Base-by-base conservation (phyloP, 2,113 vertebrate genomes). In the Chrysochloris asiatica region DNA sequence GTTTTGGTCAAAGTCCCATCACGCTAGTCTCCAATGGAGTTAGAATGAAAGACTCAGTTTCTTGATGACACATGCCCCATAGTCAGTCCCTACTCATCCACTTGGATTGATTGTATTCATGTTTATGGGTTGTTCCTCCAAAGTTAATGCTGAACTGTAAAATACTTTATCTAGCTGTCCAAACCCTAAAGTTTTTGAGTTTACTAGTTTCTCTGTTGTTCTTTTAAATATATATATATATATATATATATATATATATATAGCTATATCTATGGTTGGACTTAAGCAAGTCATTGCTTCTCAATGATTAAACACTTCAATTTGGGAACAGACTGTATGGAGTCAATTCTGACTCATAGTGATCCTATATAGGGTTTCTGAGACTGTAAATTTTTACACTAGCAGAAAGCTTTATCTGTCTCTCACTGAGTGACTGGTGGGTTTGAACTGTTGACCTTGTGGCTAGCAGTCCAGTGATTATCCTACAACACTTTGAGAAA, bases 111-210 rank as follows among this genome's bases (percentile, higher is more conserved):
- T 84, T 48, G 38, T 10, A 24, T 24, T 77, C 41, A 3, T 38
- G 50, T 36, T 75, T 89, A 10, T 43, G 72, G 71, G 26, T 72
- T 84, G n/a, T 48, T 87, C 91, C 73, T 92, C 61, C 59, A 61
- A 45, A 86, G 56, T 36, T 33, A 85, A 54, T 36, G 13, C 17
- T 43, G 8, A 14, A 19, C 76, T 75, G 52, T 41, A 28, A 47
- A 89, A 80, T 24, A 38, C 45, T 76, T 47, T 76, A 54, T 26
- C 41, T 11, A 16, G 69, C 73, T 91, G 91, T 63, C 2, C 19
- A 65, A 43, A 47, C 56, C 26, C 48, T 84, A 4, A 19, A 21
- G 21, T 41, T 88, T 93, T 71, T n/a, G n/a, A n/a, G n/a, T n/a
- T n/a, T n/a, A n/a, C n/a, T n/a, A n/a, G n/a, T n/a, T n/a, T n/a